Conservation (phyloP, 2,888 invertebrate species). For the Noctua janthina region DNA sequence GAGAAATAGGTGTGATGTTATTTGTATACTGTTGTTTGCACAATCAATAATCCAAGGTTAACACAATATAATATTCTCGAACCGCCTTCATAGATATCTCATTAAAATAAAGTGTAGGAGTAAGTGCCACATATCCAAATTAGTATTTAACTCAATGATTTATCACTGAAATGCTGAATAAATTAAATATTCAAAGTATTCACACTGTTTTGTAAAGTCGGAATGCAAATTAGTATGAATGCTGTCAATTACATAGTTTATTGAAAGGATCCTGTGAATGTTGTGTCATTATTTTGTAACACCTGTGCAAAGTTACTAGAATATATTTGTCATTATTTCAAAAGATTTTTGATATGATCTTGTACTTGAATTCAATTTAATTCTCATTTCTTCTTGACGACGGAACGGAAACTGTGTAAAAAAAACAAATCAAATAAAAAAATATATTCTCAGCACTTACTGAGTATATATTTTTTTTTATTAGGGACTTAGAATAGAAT, state of each 20-base stretch:
- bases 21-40: background rate
- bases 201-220: slow-evolving; percentile 26
- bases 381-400: background rate
- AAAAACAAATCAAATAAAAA: background rate
- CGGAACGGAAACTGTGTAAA: background rate
- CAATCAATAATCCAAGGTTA: slow-evolving; percentile 35
- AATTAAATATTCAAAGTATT: slow-evolving; percentile 39
- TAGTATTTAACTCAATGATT: slow-evolving; percentile 45
- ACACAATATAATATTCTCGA: slow-evolving; percentile 18
- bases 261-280: slow-evolving; percentile 4
- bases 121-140: slow-evolving; percentile 59
- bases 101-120: slow-evolving; percentile 66
- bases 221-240: slow-evolving; percentile 26
- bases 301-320: slow-evolving; percentile 18
- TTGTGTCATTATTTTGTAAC: slow-evolving; percentile 5
- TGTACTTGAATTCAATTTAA: background rate
- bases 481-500: background rate
- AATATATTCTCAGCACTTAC: too few relatives aligned
- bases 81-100: slow-evolving; percentile 41
- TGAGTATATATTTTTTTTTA: too few relatives aligned
- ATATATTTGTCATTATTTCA: background rate
- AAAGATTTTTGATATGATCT: background rate
- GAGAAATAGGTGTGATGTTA: background rate
- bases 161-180: slow-evolving; percentile 46
- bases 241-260: slow-evolving; percentile 15